Evolutionary conservation across 2,888 invertebrate genomes (phyloP), one percentile per base, ranked within the genome.

Genomic region (Temnothorax unifasciatus): DNA sequence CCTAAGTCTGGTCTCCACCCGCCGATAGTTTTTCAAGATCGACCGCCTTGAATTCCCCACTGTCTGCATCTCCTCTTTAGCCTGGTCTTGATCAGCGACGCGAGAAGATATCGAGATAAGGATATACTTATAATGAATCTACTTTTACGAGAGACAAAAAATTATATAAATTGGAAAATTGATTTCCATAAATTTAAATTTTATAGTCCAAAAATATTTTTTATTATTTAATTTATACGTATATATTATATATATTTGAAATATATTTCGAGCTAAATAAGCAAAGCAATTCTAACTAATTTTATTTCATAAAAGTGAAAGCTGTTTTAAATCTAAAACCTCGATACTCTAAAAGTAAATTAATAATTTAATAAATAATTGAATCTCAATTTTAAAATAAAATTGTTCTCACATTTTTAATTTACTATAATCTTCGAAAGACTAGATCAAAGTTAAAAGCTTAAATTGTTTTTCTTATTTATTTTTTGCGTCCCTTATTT

Each of bases 1-100:
- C 83, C 82, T 85, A 81, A 84, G 82, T 77, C 82, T 89, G 61
- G 83, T 54, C 86, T 84, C 82, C 85, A 66, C 86, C 87, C 86
- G 77, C 85, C 89, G 74, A 77, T 83, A 84, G 82, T 89, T 89
- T 84, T 89, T 89, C 89, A 84, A 66, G 59, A 75, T 84, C 83
- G 69, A 64, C 69, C 82, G 47, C 82, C 77, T 50, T 44, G 64
- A 63, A 75, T 75, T 75, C 29, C 73, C 74, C n/a, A 76, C 71
- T 13, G 44, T 50, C 25, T 73, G 59, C 61, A n/a, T 29, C 21
- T 18, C n/a, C 25, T 69, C 64, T 66, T 29, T 13, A 15, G n/a
- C 25, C 21, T 52, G 25, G 15, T 34, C 44, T 79, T 21, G 69
- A 79, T 79, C 29, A 41, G 1, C 41, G 13, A 64, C 18, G 41